Evolutionary conservation across 2,888 invertebrate species (phyloP).

Genomic region (Dendrolimus pini): DNA sequence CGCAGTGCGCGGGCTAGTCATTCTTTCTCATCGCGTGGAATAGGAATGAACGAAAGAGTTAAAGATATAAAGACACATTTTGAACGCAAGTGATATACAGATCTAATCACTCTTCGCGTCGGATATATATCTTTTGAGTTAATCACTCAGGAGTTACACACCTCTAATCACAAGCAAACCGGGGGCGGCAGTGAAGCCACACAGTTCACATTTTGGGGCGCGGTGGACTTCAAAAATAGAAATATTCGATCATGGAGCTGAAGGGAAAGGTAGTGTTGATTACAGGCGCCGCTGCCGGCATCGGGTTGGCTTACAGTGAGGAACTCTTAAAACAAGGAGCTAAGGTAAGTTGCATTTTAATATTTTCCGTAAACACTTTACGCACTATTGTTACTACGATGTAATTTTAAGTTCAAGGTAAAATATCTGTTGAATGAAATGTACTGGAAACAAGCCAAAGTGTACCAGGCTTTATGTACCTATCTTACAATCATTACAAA

Average conservation of each 20-base stretch:
- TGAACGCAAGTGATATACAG: too few relatives aligned
- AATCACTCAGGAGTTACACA: too few relatives aligned
- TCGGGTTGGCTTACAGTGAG: conserved; percentile 83
- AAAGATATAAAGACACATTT: too few relatives aligned
- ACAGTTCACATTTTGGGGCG: conserved; percentile 40
- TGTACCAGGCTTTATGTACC: background rate
- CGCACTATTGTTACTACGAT: conserved; percentile 15
- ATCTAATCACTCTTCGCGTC: too few relatives aligned
- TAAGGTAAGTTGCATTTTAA: conserved; percentile 70
- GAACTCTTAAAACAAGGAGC: conserved; percentile 84
- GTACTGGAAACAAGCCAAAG: conserved; percentile 30
- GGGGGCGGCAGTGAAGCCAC: conserved; percentile 37
- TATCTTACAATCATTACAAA: background rate
- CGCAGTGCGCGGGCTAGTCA: too few relatives aligned
- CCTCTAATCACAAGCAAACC: conserved; percentile 49
- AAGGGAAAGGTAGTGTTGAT: conserved; percentile 85
- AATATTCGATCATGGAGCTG: conserved; percentile 77
- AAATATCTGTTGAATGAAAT: conserved; percentile 43
- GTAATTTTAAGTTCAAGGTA: conserved; percentile 53
- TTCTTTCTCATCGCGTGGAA: too few relatives aligned
- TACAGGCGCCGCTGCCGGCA: conserved; percentile 84
- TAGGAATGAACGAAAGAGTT: too few relatives aligned
- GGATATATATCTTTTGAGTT: too few relatives aligned
- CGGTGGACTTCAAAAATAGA: conserved; percentile 31
- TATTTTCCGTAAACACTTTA: background rate